A percentile compares a stretch with the other conserved stretches of the same genome.
Evolutionary conservation across 1,140 invertebrate species (phyloP).

Genomic region (Zelostemma sp.): DNA sequence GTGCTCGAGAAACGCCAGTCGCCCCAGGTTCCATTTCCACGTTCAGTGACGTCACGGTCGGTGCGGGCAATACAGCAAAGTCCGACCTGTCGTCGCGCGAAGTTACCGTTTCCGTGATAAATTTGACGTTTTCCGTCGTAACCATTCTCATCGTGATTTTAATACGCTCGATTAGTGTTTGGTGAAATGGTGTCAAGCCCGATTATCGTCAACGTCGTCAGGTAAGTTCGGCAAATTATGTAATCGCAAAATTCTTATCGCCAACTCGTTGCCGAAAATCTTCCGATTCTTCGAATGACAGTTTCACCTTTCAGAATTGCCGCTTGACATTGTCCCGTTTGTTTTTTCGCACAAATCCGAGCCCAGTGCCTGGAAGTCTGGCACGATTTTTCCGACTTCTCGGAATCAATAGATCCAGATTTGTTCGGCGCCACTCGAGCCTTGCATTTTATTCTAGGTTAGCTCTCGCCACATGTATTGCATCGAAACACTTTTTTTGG

Average conservation of each 20-base stretch:
- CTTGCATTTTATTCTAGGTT: not conserved
- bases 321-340: not conserved
- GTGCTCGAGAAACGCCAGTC: too few species aligned
- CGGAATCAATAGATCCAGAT: not conserved
- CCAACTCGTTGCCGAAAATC: constrained; percentile 29
- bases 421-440: too few species aligned
- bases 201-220: not conserved
- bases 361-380: not conserved
- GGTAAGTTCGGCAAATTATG: constrained; percentile 25
- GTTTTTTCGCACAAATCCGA: not conserved
- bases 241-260: constrained; percentile 22
- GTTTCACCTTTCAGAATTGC: constrained; percentile 56
- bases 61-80: constrained; percentile 46
- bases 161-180: constrained; percentile 16
- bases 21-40: constrained; percentile 8
- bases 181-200: constrained; percentile 12
- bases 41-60: constrained; percentile 58
- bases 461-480: not conserved
- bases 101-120: constrained; percentile 60
- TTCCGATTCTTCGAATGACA: constrained; percentile 56
- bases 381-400: constrained; percentile 9
- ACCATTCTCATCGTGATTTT: constrained; percentile 13
- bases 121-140: constrained; percentile 51
- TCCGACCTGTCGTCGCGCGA: constrained; percentile 48
- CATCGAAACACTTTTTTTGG: too few species aligned